A percentile compares a stretch with the other conserved stretches of the same genome.
phyloP scores from a whole-genome alignment of 1,140 invertebrate species.

The Papilio polytes region DNA sequence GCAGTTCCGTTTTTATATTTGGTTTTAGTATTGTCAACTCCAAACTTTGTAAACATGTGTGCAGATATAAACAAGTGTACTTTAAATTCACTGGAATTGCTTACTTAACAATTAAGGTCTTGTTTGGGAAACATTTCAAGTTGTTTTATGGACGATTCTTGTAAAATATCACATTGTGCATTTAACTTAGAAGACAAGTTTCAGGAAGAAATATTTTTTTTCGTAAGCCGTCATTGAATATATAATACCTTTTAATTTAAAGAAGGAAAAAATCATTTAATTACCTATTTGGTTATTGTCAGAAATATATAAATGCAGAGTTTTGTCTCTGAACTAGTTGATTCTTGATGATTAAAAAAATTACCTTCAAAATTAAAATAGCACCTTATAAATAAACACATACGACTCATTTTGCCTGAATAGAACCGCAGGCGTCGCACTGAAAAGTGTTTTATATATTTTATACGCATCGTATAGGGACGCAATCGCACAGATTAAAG shows the following conservation, averaged over 20 bases:
- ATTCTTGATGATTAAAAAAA: not conserved
- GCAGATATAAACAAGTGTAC: conserved; percentile 13
- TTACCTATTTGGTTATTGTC: not conserved
- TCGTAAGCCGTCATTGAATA: not conserved
- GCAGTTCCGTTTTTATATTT: conserved; percentile 38
- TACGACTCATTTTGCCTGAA: conserved; percentile 40
- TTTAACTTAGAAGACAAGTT: not conserved
- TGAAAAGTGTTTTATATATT: conserved; percentile 36
- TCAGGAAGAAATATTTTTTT: not conserved
- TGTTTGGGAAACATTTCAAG: conserved; percentile 35
- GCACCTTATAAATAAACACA: not conserved
- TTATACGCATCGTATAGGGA: conserved; percentile 23
- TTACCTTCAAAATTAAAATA: not conserved
- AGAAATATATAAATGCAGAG: not conserved
- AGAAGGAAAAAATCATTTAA: not conserved
- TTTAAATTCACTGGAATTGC: conserved; percentile 42
- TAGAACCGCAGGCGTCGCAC: conserved; percentile 48
- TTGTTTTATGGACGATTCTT: not conserved
- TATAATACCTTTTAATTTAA: not conserved
- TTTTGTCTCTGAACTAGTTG: not conserved
- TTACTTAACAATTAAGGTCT: conserved; percentile 44
- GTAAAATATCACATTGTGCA: not conserved
- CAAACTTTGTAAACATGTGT: conserved; percentile 5
- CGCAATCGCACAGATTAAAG: conserved; percentile 69
- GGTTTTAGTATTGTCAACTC: conserved; percentile 15